phyloP scores from a whole-genome alignment of 2,888 invertebrate species.

The Tupiocoris notatus region DNA sequence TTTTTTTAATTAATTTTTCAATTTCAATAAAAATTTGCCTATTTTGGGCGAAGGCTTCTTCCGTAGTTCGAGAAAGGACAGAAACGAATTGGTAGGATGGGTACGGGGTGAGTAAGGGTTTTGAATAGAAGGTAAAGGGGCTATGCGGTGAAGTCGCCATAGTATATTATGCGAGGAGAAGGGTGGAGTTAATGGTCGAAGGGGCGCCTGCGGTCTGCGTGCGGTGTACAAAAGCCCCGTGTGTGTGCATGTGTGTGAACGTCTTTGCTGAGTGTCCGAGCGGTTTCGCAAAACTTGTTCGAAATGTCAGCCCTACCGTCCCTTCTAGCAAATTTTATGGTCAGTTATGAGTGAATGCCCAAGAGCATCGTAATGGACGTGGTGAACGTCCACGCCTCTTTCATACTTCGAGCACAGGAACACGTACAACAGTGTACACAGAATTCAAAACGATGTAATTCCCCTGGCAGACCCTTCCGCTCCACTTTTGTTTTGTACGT shows the following conservation, averaged over 20 bases:
- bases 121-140: neutral
- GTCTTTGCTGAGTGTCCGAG: neutral
- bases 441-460: neutral
- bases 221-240: neutral
- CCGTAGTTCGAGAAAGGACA: no score
- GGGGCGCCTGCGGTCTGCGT: neutral
- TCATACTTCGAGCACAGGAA: neutral
- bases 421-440: neutral
- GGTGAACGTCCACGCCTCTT: neutral
- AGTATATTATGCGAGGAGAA: neutral
- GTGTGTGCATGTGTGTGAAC: neutral
- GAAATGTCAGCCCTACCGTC: neutral
- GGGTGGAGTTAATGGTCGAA: neutral
- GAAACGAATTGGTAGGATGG: no score
- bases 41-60: no score
- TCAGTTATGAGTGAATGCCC: neutral
- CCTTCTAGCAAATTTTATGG: neutral
- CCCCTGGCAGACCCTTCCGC: neutral
- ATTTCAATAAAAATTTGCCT: no score
- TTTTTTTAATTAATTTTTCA: no score
- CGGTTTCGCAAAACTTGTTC: neutral
- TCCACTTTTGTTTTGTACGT: neutral
- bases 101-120: no score
- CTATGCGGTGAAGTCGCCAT: neutral
- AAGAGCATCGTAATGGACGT: neutral